These are phyloP conservation scores for Cryptocephalus moraei DNA, from an alignment of 2,888 invertebrate species.

Conservation along the genomic window DNA sequence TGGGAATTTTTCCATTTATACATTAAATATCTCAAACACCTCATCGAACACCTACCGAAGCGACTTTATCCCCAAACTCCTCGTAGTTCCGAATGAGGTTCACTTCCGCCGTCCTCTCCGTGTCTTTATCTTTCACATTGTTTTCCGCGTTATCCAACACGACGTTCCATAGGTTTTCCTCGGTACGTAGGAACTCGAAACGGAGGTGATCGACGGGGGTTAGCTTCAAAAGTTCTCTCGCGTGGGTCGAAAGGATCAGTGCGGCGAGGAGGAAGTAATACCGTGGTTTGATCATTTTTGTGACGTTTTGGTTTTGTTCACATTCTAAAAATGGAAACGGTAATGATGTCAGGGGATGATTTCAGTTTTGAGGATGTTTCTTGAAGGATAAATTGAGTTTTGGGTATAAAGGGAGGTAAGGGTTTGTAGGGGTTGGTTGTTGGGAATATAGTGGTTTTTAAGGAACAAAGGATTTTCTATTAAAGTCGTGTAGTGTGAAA, in stretches of 20 bases:
- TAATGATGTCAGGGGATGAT: no score
- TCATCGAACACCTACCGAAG: slow-evolving; percentile 14
- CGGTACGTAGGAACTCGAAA: slow-evolving; percentile 47
- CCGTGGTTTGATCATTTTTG: no score
- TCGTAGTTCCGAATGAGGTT: slow-evolving; percentile 49
- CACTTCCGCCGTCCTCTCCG: slow-evolving; percentile 37
- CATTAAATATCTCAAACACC: background rate
- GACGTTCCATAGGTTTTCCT: slow-evolving; percentile 39
- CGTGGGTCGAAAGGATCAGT: background rate
- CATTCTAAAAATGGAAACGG: no score
- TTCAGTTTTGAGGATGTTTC: no score
- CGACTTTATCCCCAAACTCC: slow-evolving; percentile 44
- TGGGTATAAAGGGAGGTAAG: no score
- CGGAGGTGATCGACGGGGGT: slow-evolving; percentile 48
- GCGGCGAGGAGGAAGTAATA: background rate
- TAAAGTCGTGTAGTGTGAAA: no score
- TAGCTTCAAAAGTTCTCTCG: slow-evolving; percentile 14
- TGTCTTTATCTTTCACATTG: slow-evolving; percentile 15
- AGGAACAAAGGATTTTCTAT: no score
- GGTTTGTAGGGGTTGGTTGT: no score
- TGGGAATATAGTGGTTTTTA: no score
- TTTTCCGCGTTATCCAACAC: slow-evolving; percentile 18
- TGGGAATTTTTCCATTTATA: background rate
- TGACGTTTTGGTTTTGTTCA: no score
- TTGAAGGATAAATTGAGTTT: no score